Evolutionary conservation across 1,140 invertebrate species (phyloP).

Genomic region (Pachypsylla venusta): DNA sequence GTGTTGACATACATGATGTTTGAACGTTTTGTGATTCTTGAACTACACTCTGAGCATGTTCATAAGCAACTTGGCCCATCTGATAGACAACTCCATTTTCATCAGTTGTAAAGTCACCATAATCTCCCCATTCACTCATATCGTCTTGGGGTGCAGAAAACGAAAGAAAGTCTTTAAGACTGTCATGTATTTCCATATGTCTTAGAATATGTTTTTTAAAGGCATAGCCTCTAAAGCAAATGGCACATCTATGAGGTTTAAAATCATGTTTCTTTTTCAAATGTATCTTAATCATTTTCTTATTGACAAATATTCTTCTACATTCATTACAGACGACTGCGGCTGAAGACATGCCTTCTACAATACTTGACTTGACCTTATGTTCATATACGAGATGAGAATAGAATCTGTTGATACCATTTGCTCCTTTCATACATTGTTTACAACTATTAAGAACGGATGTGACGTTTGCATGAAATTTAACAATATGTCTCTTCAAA

Average conservation of each 20-base stretch:
- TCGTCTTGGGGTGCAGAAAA: not conserved
- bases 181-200: constrained; percentile 6
- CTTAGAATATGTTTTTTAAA: not conserved
- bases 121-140: constrained; percentile 1
- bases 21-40: no score
- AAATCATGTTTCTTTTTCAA: constrained; percentile 4
- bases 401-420: not conserved
- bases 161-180: constrained; percentile 2
- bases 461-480: not conserved
- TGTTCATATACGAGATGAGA: not conserved
- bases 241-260: not conserved
- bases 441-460: not conserved
- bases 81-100: no score
- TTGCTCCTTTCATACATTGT: not conserved
- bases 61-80: no score
- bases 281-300: not conserved
- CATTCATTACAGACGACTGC: not conserved
- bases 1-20: no score
- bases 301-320: not conserved
- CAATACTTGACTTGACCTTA: not conserved
- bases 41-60: no score
- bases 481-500: not conserved
- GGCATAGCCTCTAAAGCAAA: not conserved
- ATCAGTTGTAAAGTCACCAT: no score
- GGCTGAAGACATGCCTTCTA: not conserved